Conservation (phyloP, 2,113 vertebrate species). For the Osmerus eperlanus region DNA sequence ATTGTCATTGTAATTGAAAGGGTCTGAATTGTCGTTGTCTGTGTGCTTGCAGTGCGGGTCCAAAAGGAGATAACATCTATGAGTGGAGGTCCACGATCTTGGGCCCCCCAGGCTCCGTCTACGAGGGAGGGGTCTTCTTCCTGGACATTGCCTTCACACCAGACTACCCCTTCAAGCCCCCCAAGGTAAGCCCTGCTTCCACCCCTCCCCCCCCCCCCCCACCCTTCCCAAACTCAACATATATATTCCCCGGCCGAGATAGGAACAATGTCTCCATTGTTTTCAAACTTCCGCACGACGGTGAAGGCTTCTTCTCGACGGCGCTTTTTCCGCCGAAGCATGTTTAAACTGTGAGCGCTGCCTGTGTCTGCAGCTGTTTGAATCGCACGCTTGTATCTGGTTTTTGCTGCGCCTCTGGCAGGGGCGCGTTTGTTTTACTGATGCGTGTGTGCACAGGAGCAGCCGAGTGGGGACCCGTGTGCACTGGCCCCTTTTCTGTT, state of each 20-base stretch:
- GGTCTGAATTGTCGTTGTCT: not conserved
- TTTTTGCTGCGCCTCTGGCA: not conserved
- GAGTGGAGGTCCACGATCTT: slow-evolving; percentile 98
- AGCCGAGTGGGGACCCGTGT: slow-evolving; percentile 24
- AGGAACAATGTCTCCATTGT: no score
- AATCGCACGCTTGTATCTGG: not conserved
- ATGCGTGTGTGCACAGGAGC: slow-evolving; percentile 68
- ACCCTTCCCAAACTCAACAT: no score
- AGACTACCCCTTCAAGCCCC: slow-evolving; percentile 98
- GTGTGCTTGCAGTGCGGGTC: slow-evolving; percentile 79
- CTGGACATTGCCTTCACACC: slow-evolving; percentile 98
- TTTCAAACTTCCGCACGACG: no score
- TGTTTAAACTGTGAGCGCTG: no score
- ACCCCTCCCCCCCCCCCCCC: not conserved
- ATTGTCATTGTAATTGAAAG: no score
- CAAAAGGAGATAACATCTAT: slow-evolving; percentile 98
- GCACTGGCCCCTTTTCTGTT: slow-evolving; percentile 18
- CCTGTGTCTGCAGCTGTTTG: no score
- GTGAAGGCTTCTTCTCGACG: no score
- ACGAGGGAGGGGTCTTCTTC: slow-evolving; percentile 97
- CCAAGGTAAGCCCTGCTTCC: slow-evolving; percentile 58
- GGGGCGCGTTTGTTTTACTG: not conserved
- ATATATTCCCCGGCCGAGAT: no score
- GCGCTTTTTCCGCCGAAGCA: no score
- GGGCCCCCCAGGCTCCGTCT: slow-evolving; percentile 95